These are phyloP conservation scores for Cercopithecus mona DNA, from an alignment of 2,113 vertebrate genomes.

Conservation along the genomic window DNA sequence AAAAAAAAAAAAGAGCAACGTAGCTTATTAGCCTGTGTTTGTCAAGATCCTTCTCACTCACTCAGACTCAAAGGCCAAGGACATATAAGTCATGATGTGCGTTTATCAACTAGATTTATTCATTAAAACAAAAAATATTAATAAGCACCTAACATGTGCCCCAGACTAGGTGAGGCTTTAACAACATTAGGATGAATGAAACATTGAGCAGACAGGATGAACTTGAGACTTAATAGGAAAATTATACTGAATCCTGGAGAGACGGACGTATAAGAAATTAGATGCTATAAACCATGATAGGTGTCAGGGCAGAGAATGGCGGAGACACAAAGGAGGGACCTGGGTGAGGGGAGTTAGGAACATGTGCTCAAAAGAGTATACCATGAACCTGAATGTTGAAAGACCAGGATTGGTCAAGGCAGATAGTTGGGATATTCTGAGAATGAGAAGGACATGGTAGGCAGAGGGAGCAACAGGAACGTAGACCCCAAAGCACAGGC, in stretches of 20 bases:
- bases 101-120: not conserved
- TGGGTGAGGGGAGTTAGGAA: not conserved
- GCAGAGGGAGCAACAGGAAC: slow-evolving; percentile 64
- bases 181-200: not conserved
- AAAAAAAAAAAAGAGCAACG: not conserved
- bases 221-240: not conserved
- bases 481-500: not conserved
- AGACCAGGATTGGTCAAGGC: not conserved
- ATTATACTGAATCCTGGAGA: not conserved
- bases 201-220: not conserved
- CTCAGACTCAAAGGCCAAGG: not conserved
- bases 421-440: not conserved
- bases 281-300: not conserved
- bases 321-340: not conserved
- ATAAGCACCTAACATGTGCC: not conserved
- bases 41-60: not conserved
- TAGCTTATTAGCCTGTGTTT: not conserved
- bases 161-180: not conserved
- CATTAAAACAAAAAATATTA: not conserved
- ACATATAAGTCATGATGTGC: not conserved
- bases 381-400: not conserved
- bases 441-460: slow-evolving; percentile 5
- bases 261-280: not conserved
- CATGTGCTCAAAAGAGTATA: not conserved
- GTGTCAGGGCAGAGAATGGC: not conserved